Base-by-base conservation (phyloP, 2,888 invertebrate species). In the Hartigia nigra region DNA sequence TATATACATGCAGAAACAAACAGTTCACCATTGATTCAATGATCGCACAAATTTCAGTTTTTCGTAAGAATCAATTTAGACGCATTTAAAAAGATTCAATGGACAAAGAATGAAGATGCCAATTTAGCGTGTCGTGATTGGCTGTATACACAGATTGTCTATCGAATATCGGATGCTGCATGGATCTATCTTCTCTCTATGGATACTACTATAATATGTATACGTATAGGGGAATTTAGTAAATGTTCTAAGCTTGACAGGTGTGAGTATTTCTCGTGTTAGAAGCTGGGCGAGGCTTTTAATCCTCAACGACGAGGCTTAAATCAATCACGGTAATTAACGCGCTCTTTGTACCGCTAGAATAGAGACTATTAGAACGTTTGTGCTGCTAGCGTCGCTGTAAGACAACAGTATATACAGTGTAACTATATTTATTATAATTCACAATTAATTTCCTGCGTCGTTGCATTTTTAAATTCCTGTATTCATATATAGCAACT, bases 241-340 rank as follows among this genome's bases (percentile, higher is more conserved):
- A 55, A 55, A 55, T 23, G 23, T 55, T 55, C 23, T 55, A 23
- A 55, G 5, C 55, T 55, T 55, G 12, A 72, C 31, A 31, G 11
- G 55, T 74, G 70, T 76, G 77, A 69, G 77, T 79, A 81, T 84
- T 82, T 78, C 70, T 79, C 77, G 75, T 70, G 70, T 72, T 31
- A n/a, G 31, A 72, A 32, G 81, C 79, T 83, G 83, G 86, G 84
- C 80, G 87, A 86, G 85, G 84, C 86, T 87, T 85, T 89, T 88
- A 89, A 88, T 90, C 85, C 83, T 77, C 82, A 77, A 77, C 84
- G 82, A 85, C 82, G 81, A 87, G 82, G 81, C 85, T 87, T 89
- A 88, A 89, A 90, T 90, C 90, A 90, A 90, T 90, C 89, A 87
- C 81, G 81, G 88, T 89, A 90, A 90, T 90, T 90, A 90, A 89